Conservation (phyloP, 2,113 vertebrate genomes). For the Pseudorectes ferrugineus region DNA sequence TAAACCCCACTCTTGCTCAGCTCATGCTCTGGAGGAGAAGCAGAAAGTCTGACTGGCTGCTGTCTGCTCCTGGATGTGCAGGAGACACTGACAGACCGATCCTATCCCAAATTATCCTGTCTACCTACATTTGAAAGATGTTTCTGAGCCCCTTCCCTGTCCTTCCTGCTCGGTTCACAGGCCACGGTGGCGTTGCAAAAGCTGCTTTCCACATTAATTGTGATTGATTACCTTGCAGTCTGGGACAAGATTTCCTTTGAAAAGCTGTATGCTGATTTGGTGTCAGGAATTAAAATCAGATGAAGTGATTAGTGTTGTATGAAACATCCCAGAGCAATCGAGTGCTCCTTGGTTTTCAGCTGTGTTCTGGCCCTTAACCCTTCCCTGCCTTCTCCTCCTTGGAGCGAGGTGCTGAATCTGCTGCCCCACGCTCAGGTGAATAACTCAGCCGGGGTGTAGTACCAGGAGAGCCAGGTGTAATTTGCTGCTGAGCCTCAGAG, state of each 20-base stretch:
- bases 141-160: neutral
- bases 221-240: slow-evolving; percentile 53
- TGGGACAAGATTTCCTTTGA: slow-evolving; percentile 46
- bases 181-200: neutral
- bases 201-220: slow-evolving; percentile 24
- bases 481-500: neutral
- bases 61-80: neutral
- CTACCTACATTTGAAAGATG: neutral
- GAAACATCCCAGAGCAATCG: neutral
- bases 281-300: slow-evolving; percentile 53
- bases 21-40: neutral
- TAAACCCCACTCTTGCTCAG: accelerated
- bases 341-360: neutral
- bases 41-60: neutral
- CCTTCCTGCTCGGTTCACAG: neutral
- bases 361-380: neutral
- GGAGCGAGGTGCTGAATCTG: neutral
- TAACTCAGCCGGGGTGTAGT: neutral
- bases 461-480: neutral
- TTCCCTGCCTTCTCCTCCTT: neutral
- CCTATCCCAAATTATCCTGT: neutral
- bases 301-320: slow-evolving; percentile 28
- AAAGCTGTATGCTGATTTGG: slow-evolving; percentile 32
- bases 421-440: neutral
- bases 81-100: neutral